These are phyloP conservation scores for Sinocyclocheilus grahami DNA, from an alignment of 2,113 vertebrate genomes.

Conservation along the genomic window DNA sequence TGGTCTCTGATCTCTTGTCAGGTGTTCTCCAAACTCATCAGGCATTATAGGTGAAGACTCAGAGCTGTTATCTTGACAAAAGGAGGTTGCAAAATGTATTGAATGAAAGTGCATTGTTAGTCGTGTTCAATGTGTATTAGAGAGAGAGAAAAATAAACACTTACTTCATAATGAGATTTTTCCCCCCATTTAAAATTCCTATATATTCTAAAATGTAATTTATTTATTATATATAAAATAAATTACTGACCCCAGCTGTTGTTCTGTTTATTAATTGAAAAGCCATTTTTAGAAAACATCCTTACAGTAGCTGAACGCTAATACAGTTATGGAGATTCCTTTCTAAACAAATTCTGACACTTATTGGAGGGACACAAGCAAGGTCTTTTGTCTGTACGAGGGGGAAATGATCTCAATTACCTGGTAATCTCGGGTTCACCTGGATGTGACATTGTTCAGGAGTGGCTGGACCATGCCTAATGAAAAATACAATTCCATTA, in stretches of 20 bases:
- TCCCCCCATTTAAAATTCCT: too few species aligned
- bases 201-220: too few species aligned
- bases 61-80: too few species aligned
- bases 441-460: constrained; percentile 35
- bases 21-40: too few species aligned
- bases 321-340: constrained; percentile 2
- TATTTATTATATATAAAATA: too few species aligned
- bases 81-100: too few species aligned
- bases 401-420: constrained; percentile 38
- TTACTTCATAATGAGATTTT: too few species aligned
- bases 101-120: too few species aligned
- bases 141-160: too few species aligned
- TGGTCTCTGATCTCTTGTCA: too few species aligned
- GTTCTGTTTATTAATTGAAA: not conserved
- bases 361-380: not conserved
- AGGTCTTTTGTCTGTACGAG: not conserved
- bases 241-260: not conserved
- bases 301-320: not conserved
- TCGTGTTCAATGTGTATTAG: too few species aligned
- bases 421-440: constrained; percentile 39
- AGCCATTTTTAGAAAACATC: not conserved
- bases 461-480: constrained; percentile 36
- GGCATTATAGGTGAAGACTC: too few species aligned
- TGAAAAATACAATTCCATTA: constrained; percentile 47
- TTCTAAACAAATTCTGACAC: not conserved